Conservation (phyloP, 1,140 invertebrate genomes). For the Ips nitidus region DNA sequence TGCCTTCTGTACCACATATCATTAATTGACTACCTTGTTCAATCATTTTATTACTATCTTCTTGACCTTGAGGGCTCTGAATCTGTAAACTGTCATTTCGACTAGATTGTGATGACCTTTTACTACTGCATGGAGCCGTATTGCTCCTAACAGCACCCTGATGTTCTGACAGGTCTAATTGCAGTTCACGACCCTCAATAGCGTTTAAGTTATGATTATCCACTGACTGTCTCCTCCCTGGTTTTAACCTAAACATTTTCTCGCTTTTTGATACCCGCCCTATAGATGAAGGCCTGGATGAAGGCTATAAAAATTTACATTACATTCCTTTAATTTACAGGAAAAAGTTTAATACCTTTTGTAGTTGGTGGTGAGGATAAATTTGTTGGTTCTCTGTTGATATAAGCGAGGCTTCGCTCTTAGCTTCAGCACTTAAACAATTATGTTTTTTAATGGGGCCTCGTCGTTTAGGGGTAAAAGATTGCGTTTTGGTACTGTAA, state of each 20-base stretch:
- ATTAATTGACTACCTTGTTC: too few relatives aligned
- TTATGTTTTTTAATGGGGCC: constrained; percentile 23
- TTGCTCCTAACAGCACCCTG: background rate
- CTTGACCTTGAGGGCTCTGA: too few relatives aligned
- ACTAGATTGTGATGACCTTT: too few relatives aligned
- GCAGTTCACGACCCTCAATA: background rate
- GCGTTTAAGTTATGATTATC: background rate
- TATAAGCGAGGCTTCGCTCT: constrained; percentile 16
- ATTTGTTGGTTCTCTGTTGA: constrained; percentile 5
- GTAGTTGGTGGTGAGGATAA: constrained; percentile 22
- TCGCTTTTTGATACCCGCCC: background rate
- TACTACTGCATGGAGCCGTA: background rate
- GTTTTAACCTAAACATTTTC: constrained; percentile 14
- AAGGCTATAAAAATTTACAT: background rate
- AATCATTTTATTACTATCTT: too few relatives aligned
- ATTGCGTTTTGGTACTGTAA: constrained; percentile 12
- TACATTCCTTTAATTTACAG: background rate
- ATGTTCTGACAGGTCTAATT: background rate
- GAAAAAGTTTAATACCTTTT: background rate
- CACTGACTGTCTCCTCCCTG: background rate
- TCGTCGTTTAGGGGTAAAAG: constrained; percentile 8
- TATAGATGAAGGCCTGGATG: background rate
- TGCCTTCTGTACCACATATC: too few relatives aligned
- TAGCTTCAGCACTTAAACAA: constrained; percentile 18
- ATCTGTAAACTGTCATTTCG: too few relatives aligned